Evolutionary conservation across 2,797 vertebrate genomes (phyloP), one percentile per base, ranked within the genome.

Genomic region (Dipus sagitta): DNA sequence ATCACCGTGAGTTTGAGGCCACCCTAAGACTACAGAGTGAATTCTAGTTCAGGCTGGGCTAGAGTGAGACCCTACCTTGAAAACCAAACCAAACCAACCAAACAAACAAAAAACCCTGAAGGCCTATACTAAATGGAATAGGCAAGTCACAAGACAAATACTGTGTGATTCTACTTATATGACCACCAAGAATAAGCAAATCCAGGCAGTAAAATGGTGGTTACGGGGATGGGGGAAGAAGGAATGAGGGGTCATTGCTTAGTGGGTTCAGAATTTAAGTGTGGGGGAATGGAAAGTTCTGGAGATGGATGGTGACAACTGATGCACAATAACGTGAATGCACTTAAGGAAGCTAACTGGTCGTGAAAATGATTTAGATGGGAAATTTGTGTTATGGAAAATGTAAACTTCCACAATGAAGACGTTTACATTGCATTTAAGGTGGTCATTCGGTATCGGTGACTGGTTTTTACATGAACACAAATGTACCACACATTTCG

Each of bases 401-500:
- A 60, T 60, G 34, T 18, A 1, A 72, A 77, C 52, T 72, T 28
- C 34, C 42, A 42, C 8, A 11, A 30, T 72, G 26, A 88, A 83
- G 76, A 68, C 12, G 18, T 30, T 54, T 64, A 4, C 54, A 2
- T 4, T 71, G 47, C 54, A 47, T 34, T 42, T 34, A 52, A 42
- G 38, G 10, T 18, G 13, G 70, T 5, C 30, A 14, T 30, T 75
- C 7, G 1, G 0, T 23, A 26, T 47, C 62, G 24, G 26, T 64
- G n/a, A 38, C 2, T 21, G 62, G 28, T 77, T 52, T 32, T 4
- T 15, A 23, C 0, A 1, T 5, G 38, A 75, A 52, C 21, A 30
- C 6, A 34, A 34, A 4, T 10, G 9, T 11, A 23, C 32, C 1
- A 0, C 5, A 0, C 5, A 54, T 18, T 52, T 28, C 64, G 26